Evolutionary conservation across 1,140 invertebrate species (phyloP).

Genomic region (Halotydeus destructor): DNA sequence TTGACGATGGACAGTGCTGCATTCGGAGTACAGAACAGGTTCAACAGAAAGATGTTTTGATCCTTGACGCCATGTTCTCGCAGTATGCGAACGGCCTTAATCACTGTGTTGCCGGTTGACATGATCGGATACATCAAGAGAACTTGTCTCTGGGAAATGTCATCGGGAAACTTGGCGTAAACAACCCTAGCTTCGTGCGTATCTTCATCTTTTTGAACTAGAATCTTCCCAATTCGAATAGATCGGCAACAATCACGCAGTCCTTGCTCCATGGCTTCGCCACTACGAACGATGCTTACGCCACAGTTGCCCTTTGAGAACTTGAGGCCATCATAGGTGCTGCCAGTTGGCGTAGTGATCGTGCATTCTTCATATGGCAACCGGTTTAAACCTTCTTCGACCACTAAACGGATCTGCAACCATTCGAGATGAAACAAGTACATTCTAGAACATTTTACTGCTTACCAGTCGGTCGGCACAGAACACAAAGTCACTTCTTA

Average conservation of each 20-base stretch:
- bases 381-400: constrained; percentile 95
- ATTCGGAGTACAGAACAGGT: constrained; percentile 81
- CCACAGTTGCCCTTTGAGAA: constrained; percentile 94
- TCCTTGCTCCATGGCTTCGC: constrained; percentile 92
- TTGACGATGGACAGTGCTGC: constrained; percentile 65
- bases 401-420: constrained; percentile 67
- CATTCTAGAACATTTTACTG: too few relatives aligned
- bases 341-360: constrained; percentile 74
- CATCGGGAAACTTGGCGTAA: constrained; percentile 92
- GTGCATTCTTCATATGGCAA: constrained; percentile 71
- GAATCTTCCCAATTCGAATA: constrained; percentile 89
- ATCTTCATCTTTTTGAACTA: constrained; percentile 88
- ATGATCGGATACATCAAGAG: constrained; percentile 97
- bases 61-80: constrained; percentile 80
- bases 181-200: constrained; percentile 83
- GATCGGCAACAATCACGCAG: constrained; percentile 89
- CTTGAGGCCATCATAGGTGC: constrained; percentile 64
- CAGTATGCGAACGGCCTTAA: constrained; percentile 74
- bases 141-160: constrained; percentile 65
- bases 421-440: too few relatives aligned
- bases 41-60: constrained; percentile 81
- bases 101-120: constrained; percentile 88
- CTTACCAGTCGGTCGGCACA: constrained; percentile 73
- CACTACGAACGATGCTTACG: constrained; percentile 80
- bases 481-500: constrained; percentile 90